Evolutionary conservation across 2,888 invertebrate species (phyloP).

Genomic region (Epirrhoe tristata): DNA sequence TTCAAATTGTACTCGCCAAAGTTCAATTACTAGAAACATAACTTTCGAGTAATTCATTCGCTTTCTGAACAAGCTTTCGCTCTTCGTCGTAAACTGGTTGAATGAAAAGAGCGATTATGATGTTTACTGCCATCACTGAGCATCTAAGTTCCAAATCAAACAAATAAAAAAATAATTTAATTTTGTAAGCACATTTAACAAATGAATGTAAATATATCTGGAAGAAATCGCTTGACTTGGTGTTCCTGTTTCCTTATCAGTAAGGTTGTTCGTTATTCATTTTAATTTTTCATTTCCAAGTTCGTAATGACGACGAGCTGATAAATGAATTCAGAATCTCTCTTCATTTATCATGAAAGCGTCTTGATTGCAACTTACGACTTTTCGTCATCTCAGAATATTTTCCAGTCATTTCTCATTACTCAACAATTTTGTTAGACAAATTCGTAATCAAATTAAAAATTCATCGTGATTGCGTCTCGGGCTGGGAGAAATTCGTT

Average conservation of each 20-base stretch:
- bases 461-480: conserved; percentile 54
- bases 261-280: not conserved
- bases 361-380: conserved; percentile 32
- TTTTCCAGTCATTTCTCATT: conserved; percentile 46
- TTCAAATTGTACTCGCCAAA: not conserved
- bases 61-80: too few relatives aligned
- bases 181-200: too few relatives aligned
- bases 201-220: too few relatives aligned
- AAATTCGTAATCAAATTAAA: conserved; percentile 67
- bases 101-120: too few relatives aligned
- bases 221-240: too few relatives aligned
- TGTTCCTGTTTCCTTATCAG: too few relatives aligned
- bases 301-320: not conserved
- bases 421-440: conserved; percentile 52
- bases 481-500: conserved; percentile 36
- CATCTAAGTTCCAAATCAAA: too few relatives aligned
- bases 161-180: too few relatives aligned
- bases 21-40: too few relatives aligned
- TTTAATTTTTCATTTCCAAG: not conserved
- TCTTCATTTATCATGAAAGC: conserved; percentile 25
- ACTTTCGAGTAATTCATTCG: too few relatives aligned
- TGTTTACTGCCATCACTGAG: too few relatives aligned
- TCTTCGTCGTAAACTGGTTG: too few relatives aligned
- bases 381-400: conserved; percentile 23
- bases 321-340: not conserved